A percentile compares a stretch with the other conserved stretches of the same genome.
phyloP scores from a whole-genome alignment of 2,797 vertebrate genomes.

The Hozukius guyotensis region DNA sequence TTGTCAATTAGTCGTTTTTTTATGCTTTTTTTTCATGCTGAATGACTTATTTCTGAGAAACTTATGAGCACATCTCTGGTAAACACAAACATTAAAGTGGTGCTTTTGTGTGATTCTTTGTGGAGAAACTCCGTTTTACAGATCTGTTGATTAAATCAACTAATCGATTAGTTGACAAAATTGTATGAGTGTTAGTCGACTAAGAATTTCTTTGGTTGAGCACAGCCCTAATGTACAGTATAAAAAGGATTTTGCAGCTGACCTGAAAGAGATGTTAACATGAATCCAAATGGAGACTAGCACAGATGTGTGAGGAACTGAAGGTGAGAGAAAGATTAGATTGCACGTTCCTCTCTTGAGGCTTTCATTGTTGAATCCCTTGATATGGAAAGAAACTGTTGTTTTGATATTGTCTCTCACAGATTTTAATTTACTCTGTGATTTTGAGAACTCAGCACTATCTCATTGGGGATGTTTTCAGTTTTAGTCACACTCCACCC shows the following conservation, averaged over 20 bases:
- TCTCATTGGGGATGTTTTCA: neutral
- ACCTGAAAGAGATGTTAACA: neutral
- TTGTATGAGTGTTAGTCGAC: too few species aligned
- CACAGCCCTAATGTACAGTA: neutral
- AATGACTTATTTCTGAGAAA: too few species aligned
- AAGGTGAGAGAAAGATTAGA: neutral
- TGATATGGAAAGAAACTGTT: neutral
- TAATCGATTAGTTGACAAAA: too few species aligned
- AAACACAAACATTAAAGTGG: too few species aligned
- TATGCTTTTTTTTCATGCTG: too few species aligned
- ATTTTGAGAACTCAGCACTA: neutral
- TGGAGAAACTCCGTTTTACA: too few species aligned
- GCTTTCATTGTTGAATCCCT: neutral
- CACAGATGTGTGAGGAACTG: neutral
- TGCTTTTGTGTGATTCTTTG: too few species aligned
- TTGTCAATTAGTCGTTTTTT: too few species aligned
- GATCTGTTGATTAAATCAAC: too few species aligned
- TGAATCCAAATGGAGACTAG: neutral
- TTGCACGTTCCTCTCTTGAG: neutral
- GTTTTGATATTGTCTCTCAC: neutral
- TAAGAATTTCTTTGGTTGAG: too few species aligned
- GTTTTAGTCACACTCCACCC: neutral
- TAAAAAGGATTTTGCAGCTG: neutral
- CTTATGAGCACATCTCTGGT: too few species aligned
- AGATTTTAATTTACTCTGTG: neutral